Percentiles rank a stretch among this genome's conserved stretches.
These are phyloP conservation scores for Esperia sulphurella DNA, from an alignment of 2,888 invertebrate genomes.

Conservation along the genomic window DNA sequence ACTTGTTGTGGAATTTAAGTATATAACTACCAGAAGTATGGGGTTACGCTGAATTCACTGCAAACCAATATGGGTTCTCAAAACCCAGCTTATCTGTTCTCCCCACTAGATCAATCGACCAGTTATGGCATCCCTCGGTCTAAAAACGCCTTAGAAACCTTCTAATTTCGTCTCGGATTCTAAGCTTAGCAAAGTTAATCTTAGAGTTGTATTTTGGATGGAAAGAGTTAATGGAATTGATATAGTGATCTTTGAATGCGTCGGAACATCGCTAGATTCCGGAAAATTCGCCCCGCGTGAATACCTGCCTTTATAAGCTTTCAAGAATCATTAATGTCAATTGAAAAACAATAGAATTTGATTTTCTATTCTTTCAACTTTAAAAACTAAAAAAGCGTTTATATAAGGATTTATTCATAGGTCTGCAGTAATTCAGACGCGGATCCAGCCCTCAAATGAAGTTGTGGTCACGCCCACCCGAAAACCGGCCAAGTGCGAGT, in stretches of 20 bases:
- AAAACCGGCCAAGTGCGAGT: too few species aligned
- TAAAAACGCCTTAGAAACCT: conserved; percentile 28
- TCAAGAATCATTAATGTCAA: too few species aligned
- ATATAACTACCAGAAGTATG: too few species aligned
- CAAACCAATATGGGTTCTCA: conserved; percentile 26
- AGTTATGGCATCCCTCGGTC: conserved; percentile 41
- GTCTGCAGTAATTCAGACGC: too few species aligned
- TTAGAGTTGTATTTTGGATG: conserved; percentile 19
- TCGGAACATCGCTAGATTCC: conserved; percentile 77
- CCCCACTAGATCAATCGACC: conserved; percentile 77
- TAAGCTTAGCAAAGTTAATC: conserved; percentile 10
- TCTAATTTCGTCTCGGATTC: conserved; percentile 10
- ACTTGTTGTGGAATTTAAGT: too few species aligned
- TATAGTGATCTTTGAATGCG: conserved; percentile 54
- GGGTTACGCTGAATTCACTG: too few species aligned
- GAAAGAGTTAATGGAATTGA: conserved; percentile 38
- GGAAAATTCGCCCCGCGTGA: conserved; percentile 76
- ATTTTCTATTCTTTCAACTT: too few species aligned
- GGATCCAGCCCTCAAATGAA: too few species aligned
- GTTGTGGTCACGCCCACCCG: too few species aligned
- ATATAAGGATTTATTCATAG: too few species aligned
- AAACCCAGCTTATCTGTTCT: conserved; percentile 69
- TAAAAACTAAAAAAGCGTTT: too few species aligned
- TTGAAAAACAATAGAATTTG: too few species aligned
- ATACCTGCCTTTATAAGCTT: conserved; percentile 59